A percentile compares a stretch with the other conserved stretches of the same genome.
phyloP scores from a whole-genome alignment of 2,888 invertebrate species.

The Panopea generosa region DNA sequence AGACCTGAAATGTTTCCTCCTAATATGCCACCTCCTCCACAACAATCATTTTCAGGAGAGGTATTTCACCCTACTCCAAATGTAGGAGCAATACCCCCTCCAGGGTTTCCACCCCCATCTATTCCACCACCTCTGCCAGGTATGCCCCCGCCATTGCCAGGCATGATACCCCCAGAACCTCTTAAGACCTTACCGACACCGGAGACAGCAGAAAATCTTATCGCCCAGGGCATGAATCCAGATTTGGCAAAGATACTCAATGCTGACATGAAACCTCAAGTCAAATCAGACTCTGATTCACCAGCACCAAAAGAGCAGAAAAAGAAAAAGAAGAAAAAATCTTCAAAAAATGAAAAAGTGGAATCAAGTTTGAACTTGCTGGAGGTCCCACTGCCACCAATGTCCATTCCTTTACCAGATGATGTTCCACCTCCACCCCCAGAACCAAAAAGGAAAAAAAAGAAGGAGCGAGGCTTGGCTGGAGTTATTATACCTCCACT shows the following conservation, averaged over 20 bases:
- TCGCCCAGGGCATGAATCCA: slow-evolving; percentile 63
- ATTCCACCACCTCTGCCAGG: slow-evolving; percentile 23
- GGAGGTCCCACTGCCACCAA: slow-evolving; percentile 27
- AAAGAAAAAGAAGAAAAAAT: slow-evolving; percentile 54
- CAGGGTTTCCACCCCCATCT: slow-evolving; percentile 16
- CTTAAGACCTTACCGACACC: slow-evolving; percentile 24
- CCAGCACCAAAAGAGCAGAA: slow-evolving; percentile 40
- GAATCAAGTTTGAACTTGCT: slow-evolving; percentile 8
- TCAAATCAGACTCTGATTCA: slow-evolving; percentile 19
- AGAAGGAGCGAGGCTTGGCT: slow-evolving; percentile 42
- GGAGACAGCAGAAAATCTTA: slow-evolving; percentile 54
- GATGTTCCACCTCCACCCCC: slow-evolving; percentile 53
- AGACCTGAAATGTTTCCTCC: slow-evolving; percentile 12
- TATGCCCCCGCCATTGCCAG: slow-evolving; percentile 26
- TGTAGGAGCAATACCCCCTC: not conserved
- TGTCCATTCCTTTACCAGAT: slow-evolving; percentile 58
- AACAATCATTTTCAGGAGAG: slow-evolving; percentile 43
- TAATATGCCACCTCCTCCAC: slow-evolving; percentile 1
- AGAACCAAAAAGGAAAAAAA: slow-evolving; percentile 52
- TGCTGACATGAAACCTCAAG: slow-evolving; percentile 27
- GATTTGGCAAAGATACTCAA: slow-evolving; percentile 57
- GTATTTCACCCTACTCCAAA: slow-evolving; percentile 22
- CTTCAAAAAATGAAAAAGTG: slow-evolving; percentile 7
- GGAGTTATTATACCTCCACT: slow-evolving; percentile 51
- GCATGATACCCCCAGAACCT: slow-evolving; percentile 25